phyloP scores from a whole-genome alignment of 2,113 vertebrate genomes.

The Bettongia penicillata region DNA sequence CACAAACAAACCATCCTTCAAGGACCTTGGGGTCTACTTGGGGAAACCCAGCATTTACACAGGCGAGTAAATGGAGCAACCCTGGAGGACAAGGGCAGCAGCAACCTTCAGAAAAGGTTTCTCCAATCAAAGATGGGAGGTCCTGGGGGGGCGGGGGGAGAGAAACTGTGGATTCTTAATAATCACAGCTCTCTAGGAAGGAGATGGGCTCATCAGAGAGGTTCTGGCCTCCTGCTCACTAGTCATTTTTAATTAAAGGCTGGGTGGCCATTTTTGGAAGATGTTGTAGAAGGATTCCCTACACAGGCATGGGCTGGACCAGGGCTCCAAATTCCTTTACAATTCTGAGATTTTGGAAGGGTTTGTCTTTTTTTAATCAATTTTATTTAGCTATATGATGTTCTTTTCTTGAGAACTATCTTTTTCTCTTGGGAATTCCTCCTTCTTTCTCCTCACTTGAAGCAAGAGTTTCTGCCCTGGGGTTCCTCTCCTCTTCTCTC shows the following conservation, averaged over 20 bases:
- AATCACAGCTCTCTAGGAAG: not conserved
- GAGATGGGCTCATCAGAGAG: not conserved
- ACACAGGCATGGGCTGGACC: too few relatives aligned
- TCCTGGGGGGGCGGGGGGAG: too few relatives aligned
- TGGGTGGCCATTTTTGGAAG: not conserved
- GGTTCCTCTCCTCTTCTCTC: not conserved
- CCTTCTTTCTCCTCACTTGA: too few relatives aligned
- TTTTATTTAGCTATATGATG: not conserved
- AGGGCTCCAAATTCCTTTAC: not conserved
- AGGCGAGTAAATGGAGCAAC: not conserved
- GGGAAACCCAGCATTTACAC: not conserved
- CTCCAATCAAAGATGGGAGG: not conserved
- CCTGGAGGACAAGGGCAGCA: too few relatives aligned
- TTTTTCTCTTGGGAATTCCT: too few relatives aligned
- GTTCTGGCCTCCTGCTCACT: not conserved
- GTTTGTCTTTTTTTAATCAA: not conserved
- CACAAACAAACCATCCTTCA: not conserved
- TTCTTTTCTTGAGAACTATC: not conserved
- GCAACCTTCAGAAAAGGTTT: not conserved
- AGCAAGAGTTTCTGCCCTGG: too few relatives aligned
- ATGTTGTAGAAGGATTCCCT: not conserved
- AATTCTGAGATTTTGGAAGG: not conserved
- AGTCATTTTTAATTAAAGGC: not conserved
- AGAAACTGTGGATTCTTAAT: not conserved
- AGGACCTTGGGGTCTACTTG: too few relatives aligned